Evolutionary conservation across 2,797 vertebrate species (phyloP).

Genomic region (Acanthopagrus latus): DNA sequence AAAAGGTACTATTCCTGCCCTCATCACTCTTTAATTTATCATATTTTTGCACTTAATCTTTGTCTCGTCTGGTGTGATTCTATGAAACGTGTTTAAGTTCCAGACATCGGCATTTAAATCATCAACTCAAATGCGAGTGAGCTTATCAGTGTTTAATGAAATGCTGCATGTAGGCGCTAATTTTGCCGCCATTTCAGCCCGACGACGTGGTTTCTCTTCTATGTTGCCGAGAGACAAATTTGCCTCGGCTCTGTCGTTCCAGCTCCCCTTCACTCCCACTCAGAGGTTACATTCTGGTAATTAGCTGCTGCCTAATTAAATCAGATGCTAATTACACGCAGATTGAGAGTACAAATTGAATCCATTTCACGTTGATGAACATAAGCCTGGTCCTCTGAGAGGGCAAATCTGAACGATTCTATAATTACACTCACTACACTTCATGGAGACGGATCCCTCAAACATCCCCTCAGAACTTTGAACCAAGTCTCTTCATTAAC

Average conservation of each 20-base stretch:
- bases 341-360: slow-evolving; percentile 43
- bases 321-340: slow-evolving; percentile 31
- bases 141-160: no score
- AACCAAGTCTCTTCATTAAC: neutral
- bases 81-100: no score
- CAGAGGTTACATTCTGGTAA: slow-evolving; percentile 3
- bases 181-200: neutral
- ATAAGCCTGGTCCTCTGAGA: slow-evolving; percentile 5
- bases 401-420: neutral
- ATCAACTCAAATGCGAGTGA: no score
- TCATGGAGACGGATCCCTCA: neutral
- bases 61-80: no score
- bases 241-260: neutral
- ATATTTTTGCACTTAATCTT: no score
- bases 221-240: neutral
- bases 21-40: no score
- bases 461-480: neutral
- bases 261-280: neutral
- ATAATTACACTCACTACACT: slow-evolving; percentile 14
- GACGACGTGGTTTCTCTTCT: neutral
- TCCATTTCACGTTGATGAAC: slow-evolving; percentile 39
- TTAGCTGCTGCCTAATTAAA: slow-evolving; percentile 35
- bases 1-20: no score
- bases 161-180: no score
- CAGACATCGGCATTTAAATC: no score